phyloP scores from a whole-genome alignment of 2,797 vertebrate species.

The Allobates femoralis region DNA sequence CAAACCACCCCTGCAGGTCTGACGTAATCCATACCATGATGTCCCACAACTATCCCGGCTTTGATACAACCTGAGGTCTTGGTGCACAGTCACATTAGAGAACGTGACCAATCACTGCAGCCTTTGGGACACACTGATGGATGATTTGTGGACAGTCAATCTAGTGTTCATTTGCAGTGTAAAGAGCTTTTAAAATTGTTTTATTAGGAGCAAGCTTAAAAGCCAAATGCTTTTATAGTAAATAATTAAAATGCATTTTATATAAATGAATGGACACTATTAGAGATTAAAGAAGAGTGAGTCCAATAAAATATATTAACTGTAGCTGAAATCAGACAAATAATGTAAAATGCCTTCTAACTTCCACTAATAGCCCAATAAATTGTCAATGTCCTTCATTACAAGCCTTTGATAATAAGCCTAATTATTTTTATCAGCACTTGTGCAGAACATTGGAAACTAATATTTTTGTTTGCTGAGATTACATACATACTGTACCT shows the following conservation, averaged over 20 bases:
- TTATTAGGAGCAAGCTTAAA: conserved; percentile 28
- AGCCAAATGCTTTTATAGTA: conserved; percentile 1
- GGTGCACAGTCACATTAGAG: too few species aligned
- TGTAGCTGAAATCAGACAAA: conserved; percentile 28
- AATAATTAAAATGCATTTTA: conserved; percentile 8
- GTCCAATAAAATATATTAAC: conserved; percentile 21
- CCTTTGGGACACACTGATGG: too few species aligned
- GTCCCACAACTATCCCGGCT: too few species aligned
- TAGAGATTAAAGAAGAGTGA: conserved; percentile 8
- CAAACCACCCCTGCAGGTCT: too few species aligned
- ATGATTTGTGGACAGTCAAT: neutral
- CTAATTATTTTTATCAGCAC: conserved; percentile 61
- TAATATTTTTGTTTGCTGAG: conserved; percentile 38
- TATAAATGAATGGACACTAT: conserved; percentile 6
- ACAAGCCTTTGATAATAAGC: conserved; percentile 60
- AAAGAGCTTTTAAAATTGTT: conserved; percentile 1
- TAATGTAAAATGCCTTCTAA: conserved; percentile 15
- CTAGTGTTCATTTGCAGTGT: neutral
- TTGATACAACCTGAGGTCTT: too few species aligned
- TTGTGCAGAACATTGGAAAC: conserved; percentile 19
- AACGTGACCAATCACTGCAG: too few species aligned
- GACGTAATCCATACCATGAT: too few species aligned
- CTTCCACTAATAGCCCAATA: conserved; percentile 37
- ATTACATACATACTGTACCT: conserved; percentile 63
- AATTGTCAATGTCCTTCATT: conserved; percentile 39